phyloP scores from a whole-genome alignment of 2,888 invertebrate species.

The Idaea dimidiata region DNA sequence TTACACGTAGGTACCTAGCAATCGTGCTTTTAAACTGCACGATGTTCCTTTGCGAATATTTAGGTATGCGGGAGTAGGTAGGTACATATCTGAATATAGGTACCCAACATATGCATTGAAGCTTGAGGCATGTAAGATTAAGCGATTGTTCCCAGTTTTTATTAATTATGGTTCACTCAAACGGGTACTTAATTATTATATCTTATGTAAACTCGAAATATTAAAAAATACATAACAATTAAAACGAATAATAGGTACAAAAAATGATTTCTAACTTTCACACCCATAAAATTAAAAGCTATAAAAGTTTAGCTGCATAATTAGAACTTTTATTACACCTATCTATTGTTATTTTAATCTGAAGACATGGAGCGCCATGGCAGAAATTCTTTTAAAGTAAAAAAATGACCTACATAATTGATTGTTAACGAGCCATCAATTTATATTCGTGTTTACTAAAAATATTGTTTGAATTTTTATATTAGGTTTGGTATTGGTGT shows the following conservation, averaged over 20 bases:
- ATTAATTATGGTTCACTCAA: too few relatives aligned
- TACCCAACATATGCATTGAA: neutral
- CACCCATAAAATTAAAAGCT: neutral
- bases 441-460: neutral
- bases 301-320: neutral
- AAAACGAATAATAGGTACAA: neutral
- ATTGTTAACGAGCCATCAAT: neutral
- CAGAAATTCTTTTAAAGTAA: neutral
- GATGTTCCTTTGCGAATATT: neutral
- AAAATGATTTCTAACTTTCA: neutral
- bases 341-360: neutral
- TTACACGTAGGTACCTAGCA: slow-evolving; percentile 10
- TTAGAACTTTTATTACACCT: neutral
- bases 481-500: neutral
- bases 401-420: neutral
- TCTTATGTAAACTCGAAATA: neutral
- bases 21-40: neutral
- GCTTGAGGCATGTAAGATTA: too few relatives aligned
- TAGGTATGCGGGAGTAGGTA: neutral
- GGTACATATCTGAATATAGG: too few relatives aligned
- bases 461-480: neutral
- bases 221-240: neutral
- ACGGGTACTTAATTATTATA: too few relatives aligned
- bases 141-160: too few relatives aligned
- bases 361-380: neutral